A percentile compares a stretch with the other conserved stretches of the same genome.
Conservation (phyloP, 2,888 invertebrate genomes). For the Prosapia bicincta region DNA sequence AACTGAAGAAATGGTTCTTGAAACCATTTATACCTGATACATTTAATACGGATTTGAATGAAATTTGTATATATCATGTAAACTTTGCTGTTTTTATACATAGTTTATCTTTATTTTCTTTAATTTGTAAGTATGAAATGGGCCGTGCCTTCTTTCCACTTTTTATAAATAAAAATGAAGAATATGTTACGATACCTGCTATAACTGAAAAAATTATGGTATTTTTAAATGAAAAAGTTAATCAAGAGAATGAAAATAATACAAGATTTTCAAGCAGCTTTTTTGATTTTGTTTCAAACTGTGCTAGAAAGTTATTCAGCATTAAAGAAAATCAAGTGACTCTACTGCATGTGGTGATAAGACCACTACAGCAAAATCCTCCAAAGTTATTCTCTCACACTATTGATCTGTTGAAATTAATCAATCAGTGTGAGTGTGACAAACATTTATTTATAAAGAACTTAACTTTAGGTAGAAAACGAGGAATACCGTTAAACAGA, state of each 20-base stretch:
- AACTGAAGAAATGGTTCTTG: slow-evolving; percentile 14
- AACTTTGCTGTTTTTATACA: slow-evolving; percentile 18
- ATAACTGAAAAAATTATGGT: not conserved
- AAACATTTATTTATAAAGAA: not conserved
- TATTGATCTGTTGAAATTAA: not conserved
- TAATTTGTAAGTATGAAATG: slow-evolving; percentile 14
- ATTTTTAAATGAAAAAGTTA: not conserved
- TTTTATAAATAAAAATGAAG: slow-evolving; percentile 16
- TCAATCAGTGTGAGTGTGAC: not conserved
- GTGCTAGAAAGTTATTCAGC: not conserved
- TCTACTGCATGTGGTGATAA: not conserved
- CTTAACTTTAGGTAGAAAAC: not conserved
- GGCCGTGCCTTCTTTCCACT: slow-evolving; percentile 19
- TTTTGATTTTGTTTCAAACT: not conserved
- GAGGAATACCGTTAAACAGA: not conserved
- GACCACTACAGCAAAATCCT: not conserved
- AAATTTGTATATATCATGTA: not conserved
- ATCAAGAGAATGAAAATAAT: not conserved
- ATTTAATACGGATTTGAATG: not conserved
- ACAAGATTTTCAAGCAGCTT: not conserved
- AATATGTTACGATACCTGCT: not conserved
- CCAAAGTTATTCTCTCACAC: not conserved
- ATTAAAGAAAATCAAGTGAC: not conserved
- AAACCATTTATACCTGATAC: slow-evolving; percentile 14
- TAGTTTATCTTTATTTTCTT: slow-evolving; percentile 18